Evolutionary conservation across 2,113 vertebrate species (phyloP).

Genomic region (Corythoichthys haematopterus): DNA sequence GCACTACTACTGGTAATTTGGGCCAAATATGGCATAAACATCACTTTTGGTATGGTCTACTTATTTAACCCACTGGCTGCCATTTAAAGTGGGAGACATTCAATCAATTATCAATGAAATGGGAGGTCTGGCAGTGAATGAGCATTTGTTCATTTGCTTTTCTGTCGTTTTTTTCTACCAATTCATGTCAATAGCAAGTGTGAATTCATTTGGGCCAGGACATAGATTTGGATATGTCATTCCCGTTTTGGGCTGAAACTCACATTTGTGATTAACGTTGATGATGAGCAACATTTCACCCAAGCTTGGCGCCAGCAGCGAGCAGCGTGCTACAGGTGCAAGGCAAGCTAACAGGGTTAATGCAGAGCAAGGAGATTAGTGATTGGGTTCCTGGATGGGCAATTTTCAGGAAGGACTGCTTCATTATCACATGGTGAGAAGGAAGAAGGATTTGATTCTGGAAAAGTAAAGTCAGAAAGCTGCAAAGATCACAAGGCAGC

Average conservation of each 20-base stretch:
- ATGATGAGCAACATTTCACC: constrained; percentile 16
- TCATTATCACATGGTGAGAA: constrained; percentile 24
- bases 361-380: constrained; percentile 39
- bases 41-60: too few species aligned
- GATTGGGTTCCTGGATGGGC: constrained; percentile 11
- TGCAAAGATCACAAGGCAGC: constrained; percentile 8
- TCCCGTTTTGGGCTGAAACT: constrained; percentile 13
- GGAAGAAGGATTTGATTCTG: constrained; percentile 1
- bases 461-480: constrained; percentile 10
- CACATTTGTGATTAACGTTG: constrained; percentile 16
- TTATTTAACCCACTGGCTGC: too few species aligned
- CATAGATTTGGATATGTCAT: background rate
- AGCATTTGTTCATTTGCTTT: too few species aligned
- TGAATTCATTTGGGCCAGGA: background rate
- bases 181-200: background rate
- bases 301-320: constrained; percentile 15
- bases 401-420: constrained; percentile 12
- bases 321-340: constrained; percentile 27
- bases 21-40: too few species aligned
- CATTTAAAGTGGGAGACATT: too few species aligned
- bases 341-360: constrained; percentile 35
- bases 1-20: too few species aligned
- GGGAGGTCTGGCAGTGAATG: too few species aligned
- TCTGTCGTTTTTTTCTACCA: too few species aligned
- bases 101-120: too few species aligned